phyloP scores from a whole-genome alignment of 2,888 invertebrate genomes.

The Eupeodes latifasciatus region DNA sequence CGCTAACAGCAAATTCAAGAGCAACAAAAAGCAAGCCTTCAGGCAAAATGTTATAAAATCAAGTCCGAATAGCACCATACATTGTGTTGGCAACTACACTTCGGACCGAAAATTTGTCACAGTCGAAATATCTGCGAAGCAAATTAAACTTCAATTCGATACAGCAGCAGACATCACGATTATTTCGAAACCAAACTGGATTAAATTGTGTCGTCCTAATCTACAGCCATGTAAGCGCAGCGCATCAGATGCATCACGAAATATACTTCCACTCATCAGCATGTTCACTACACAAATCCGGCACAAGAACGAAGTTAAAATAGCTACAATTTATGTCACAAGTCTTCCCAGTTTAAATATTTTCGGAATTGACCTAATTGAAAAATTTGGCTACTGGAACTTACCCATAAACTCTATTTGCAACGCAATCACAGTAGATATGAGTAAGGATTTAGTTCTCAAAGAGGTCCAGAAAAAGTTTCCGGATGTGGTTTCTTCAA shows the following conservation, averaged over 20 bases:
- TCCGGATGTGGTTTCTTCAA: too few relatives aligned
- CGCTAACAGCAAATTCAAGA: background rate
- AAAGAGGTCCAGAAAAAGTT: too few relatives aligned
- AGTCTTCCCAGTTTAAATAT: slow-evolving; percentile 1
- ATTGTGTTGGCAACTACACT: background rate
- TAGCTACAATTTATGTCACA: slow-evolving; percentile 2
- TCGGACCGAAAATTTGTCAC: background rate
- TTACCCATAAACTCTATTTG: slow-evolving; percentile 14
- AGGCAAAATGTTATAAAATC: background rate
- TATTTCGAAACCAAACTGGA: background rate
- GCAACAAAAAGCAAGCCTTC: background rate
- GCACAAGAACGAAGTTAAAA: background rate
- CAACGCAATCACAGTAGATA: slow-evolving; percentile 2
- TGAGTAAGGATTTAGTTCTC: too few relatives aligned
- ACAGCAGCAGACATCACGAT: background rate
- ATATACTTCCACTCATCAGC: too few relatives aligned
- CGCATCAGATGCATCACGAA: too few relatives aligned
- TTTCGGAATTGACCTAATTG: slow-evolving; percentile 14
- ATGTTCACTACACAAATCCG: too few relatives aligned
- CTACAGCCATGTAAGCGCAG: too few relatives aligned
- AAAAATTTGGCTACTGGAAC: slow-evolving; percentile 25
- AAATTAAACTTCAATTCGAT: background rate
- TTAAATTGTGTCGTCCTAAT: background rate
- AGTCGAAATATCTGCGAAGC: background rate
- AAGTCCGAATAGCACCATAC: background rate